phyloP scores from a whole-genome alignment of 2,113 vertebrate species.

The Albula glossodonta region DNA sequence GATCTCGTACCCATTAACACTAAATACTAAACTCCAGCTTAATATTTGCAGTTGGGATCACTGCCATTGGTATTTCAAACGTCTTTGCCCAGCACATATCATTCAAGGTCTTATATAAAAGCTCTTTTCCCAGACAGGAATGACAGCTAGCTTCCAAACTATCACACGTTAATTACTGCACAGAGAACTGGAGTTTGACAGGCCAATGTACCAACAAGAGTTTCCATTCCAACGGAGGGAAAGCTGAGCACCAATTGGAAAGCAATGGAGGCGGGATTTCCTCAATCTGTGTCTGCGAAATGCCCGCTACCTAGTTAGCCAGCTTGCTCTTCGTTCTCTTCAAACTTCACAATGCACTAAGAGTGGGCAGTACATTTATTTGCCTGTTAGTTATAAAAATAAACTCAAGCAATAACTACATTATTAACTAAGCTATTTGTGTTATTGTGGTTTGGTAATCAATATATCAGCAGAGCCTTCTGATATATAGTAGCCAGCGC shows the following conservation, averaged over 20 bases:
- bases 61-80: not conserved
- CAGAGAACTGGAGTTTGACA: constrained; percentile 6
- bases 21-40: not conserved
- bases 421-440: not conserved
- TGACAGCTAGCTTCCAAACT: not conserved
- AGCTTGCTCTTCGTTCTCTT: not conserved
- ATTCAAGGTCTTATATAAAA: not conserved
- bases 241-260: constrained; percentile 19
- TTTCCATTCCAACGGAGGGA: not conserved
- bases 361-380: not conserved
- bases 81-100: not conserved
- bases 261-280: constrained; percentile 35
- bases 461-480: not conserved
- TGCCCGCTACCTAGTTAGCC: not conserved
- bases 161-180: not conserved
- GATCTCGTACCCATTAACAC: not conserved
- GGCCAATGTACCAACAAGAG: not conserved
- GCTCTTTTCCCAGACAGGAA: not conserved
- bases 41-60: not conserved
- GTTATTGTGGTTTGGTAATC: not conserved
- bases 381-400: not conserved
- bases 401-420: not conserved
- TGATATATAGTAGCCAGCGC: not conserved
- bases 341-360: not conserved
- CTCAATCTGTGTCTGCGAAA: constrained; percentile 23